A percentile compares a stretch with the other conserved stretches of the same genome.
These are phyloP conservation scores for Nectonema munidae DNA, from an alignment of 2,888 invertebrate species.

Conservation along the genomic window DNA sequence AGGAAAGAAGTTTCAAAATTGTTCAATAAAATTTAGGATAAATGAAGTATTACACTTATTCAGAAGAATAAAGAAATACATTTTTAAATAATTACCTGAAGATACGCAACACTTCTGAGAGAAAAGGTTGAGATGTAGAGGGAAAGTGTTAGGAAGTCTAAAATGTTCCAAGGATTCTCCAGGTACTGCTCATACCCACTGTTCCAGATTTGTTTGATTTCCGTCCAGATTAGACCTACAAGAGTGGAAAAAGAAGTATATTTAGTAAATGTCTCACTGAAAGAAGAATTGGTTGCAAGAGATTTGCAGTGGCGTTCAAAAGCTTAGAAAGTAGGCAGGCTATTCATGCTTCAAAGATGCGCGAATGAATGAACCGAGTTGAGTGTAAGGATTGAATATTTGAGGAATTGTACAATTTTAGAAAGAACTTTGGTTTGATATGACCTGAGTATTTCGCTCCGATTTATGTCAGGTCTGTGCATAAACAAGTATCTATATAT, in stretches of 20 bases:
- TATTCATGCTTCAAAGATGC: neutral
- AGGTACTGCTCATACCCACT: slow-evolving; percentile 78
- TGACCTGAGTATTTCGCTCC: neutral
- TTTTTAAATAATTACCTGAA: slow-evolving; percentile 50
- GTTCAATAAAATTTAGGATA: no score
- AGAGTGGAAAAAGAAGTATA: slow-evolving; percentile 17
- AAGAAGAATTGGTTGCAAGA: no score
- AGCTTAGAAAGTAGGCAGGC: neutral
- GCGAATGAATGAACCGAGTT: slow-evolving; percentile 1
- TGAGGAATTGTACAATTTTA: neutral
- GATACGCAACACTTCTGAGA: slow-evolving; percentile 61
- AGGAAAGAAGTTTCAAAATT: no score
- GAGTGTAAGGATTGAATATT: neutral
- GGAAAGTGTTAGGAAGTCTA: slow-evolving; percentile 90
- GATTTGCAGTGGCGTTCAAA: no score
- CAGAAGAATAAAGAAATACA: no score
- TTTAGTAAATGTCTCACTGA: no score
- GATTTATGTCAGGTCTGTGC: neutral
- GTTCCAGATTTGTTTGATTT: slow-evolving; percentile 93
- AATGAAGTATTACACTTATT: no score
- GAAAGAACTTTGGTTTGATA: neutral
- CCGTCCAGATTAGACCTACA: slow-evolving; percentile 77
- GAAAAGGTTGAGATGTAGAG: slow-evolving; percentile 85
- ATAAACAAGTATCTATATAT: no score
- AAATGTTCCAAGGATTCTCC: slow-evolving; percentile 96